Evolutionary conservation across 2,888 invertebrate species (phyloP).

Genomic region (Ophion ventricosus): DNA sequence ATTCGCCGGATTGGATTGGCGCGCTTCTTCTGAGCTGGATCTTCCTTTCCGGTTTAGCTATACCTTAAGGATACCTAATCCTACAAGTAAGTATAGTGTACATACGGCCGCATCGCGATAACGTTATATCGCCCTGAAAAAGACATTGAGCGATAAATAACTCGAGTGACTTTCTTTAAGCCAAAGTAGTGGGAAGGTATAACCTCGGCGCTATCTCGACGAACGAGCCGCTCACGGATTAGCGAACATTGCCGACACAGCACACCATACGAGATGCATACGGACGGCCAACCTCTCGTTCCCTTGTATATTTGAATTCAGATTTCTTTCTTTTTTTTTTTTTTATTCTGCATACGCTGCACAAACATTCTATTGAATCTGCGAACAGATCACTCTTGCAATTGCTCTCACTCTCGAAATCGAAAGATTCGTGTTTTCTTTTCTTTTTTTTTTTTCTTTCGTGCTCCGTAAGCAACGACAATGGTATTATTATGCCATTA

Average conservation of each 20-base stretch:
- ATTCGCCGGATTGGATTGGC: conserved; percentile 13
- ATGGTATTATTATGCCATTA: background rate
- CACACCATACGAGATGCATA: conserved; percentile 39
- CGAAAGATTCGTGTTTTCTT: background rate
- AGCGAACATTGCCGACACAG: conserved; percentile 50
- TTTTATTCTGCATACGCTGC: background rate
- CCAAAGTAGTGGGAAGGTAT: conserved; percentile 27
- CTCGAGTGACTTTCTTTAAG: conserved; percentile 52
- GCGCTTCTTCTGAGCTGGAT: conserved; percentile 21
- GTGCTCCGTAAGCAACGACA: background rate
- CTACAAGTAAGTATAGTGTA: conserved; percentile 12
- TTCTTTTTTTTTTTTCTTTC: background rate
- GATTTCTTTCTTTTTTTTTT: background rate
- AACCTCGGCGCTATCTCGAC: conserved; percentile 54
- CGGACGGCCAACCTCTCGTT: conserved; percentile 19
- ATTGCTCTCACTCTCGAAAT: background rate
- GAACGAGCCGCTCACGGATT: conserved; percentile 59
- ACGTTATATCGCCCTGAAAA: conserved; percentile 50
- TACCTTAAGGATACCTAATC: conserved; percentile 33
- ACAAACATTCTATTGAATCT: conserved; percentile 3
- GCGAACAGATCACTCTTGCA: background rate
- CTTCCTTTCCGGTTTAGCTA: conserved; percentile 9
- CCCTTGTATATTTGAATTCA: conserved; percentile 21
- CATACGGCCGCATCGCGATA: conserved; percentile 36
- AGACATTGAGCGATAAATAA: conserved; percentile 62